phyloP scores from a whole-genome alignment of 2,797 vertebrate species.

The Anniella stebbinsi region DNA sequence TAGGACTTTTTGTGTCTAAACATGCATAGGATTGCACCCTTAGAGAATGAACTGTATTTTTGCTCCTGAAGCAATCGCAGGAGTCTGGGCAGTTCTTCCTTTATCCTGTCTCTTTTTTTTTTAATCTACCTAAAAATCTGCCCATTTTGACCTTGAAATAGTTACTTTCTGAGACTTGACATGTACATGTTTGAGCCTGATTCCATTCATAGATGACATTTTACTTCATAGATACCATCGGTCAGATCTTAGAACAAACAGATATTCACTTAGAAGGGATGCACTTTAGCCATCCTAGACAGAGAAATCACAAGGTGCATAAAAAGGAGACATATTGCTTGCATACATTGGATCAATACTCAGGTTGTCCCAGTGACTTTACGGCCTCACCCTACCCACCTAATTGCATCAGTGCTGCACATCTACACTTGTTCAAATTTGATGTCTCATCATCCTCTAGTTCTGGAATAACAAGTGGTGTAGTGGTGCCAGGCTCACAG shows the following conservation, averaged over 20 bases:
- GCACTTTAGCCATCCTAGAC: background rate
- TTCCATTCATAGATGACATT: background rate
- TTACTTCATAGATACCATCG: background rate
- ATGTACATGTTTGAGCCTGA: background rate
- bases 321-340: background rate
- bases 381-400: background rate
- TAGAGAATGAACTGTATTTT: constrained; percentile 44
- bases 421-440: background rate
- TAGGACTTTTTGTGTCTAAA: too few species aligned
- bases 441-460: background rate
- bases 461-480: background rate
- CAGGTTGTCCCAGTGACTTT: background rate
- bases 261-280: constrained; percentile 45
- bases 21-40: too few species aligned
- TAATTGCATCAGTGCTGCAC: background rate
- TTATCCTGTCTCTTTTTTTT: background rate
- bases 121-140: background rate
- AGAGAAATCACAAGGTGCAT: background rate
- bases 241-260: constrained; percentile 60
- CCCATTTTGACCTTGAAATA: background rate
- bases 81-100: background rate
- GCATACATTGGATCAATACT: background rate
- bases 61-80: constrained; percentile 1
- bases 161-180: background rate
- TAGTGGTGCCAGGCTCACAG: too few species aligned